These are phyloP conservation scores for Metaphire vulgaris DNA, from an alignment of 1,140 invertebrate genomes.

Conservation along the genomic window DNA sequence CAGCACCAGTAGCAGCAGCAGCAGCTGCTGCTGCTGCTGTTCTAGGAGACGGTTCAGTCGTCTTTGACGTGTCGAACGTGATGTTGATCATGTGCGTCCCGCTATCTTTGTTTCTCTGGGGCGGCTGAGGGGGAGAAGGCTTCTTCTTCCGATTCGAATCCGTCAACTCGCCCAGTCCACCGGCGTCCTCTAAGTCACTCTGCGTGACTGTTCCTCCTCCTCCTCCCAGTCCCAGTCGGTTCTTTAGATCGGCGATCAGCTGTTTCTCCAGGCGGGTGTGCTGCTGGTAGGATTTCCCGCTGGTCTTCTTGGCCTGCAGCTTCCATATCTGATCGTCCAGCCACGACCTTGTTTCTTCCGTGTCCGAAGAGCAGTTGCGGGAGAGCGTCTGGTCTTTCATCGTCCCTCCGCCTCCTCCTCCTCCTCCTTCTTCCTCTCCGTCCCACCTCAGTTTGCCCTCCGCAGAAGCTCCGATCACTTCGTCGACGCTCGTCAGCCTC, in stretches of 20 bases:
- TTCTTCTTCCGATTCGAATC: background rate
- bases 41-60: too few species aligned
- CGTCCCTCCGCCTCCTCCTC: background rate
- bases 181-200: too few species aligned
- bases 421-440: too few species aligned
- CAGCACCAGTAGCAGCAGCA: background rate
- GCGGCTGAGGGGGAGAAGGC: background rate
- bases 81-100: background rate
- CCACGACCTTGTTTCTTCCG: conserved; percentile 18
- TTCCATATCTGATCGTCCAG: conserved; percentile 19
- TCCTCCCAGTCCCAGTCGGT: background rate
- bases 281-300: background rate
- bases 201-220: background rate
- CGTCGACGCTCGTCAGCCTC: background rate
- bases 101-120: background rate
- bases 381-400: background rate
- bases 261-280: conserved; percentile 22
- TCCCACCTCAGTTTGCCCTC: background rate
- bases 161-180: too few species aligned
- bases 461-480: too few species aligned
- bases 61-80: too few species aligned
- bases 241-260: conserved; percentile 17
- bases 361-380: background rate
- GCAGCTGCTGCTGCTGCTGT: background rate
- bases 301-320: conserved; percentile 16